Conservation (phyloP, 2,888 invertebrate species). For the Listrodromus nycthemerus region DNA sequence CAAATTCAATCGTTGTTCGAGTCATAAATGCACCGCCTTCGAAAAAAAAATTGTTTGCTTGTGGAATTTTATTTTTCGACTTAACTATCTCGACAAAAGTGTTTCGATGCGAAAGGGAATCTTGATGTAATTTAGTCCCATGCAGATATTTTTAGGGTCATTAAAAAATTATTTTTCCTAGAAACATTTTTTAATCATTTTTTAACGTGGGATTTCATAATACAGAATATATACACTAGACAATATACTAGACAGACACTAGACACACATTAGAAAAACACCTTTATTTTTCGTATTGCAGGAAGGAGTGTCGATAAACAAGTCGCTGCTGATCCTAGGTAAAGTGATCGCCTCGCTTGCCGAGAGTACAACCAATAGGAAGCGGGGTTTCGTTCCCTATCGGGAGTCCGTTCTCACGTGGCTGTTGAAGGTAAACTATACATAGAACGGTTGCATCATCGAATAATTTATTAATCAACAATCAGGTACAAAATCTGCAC, state of each 20-base stretch:
- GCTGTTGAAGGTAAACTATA: conserved; percentile 88
- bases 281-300: conserved; percentile 76
- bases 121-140: background rate
- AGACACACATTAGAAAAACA: background rate
- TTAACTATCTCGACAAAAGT: no score
- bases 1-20: background rate
- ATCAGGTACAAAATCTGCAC: conserved; percentile 50
- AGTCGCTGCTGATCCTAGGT: conserved; percentile 91
- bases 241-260: no score
- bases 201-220: background rate
- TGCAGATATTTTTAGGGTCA: background rate
- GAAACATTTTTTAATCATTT: background rate
- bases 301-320: conserved; percentile 91
- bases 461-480: conserved; percentile 54
- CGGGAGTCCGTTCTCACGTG: conserved; percentile 93
- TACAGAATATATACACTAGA: background rate
- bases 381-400: conserved; percentile 90
- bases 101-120: no score
- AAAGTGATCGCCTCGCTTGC: conserved; percentile 92
- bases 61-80: background rate
- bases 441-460: conserved; percentile 22
- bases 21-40: background rate
- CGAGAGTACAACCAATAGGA: conserved; percentile 85
- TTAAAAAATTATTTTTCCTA: background rate
- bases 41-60: background rate